Conservation (phyloP, 2,888 invertebrate genomes). For the Petrolisthes manimaculis region DNA sequence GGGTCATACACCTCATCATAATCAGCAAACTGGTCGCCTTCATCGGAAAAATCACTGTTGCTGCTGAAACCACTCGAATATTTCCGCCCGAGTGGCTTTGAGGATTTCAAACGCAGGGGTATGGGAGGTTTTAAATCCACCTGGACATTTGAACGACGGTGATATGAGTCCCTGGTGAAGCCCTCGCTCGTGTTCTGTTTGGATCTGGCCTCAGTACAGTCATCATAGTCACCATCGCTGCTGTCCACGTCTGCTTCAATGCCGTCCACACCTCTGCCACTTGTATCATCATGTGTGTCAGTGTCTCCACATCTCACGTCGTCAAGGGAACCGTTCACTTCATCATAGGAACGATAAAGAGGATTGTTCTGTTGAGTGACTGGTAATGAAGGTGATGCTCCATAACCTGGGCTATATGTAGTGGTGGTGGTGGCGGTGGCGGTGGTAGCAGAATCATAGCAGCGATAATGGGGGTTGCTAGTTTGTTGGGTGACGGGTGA, state of each 20-base stretch:
- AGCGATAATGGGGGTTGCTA: no score
- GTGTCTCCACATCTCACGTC: slow-evolving; percentile 43
- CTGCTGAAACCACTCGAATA: slow-evolving; percentile 64
- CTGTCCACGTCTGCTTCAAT: slow-evolving; percentile 42
- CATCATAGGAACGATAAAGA: slow-evolving; percentile 63
- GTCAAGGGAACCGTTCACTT: slow-evolving; percentile 56
- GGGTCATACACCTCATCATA: slow-evolving; percentile 54
- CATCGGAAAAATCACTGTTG: slow-evolving; percentile 58
- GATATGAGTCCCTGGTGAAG: neutral
- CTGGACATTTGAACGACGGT: slow-evolving; percentile 16
- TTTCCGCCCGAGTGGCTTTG: slow-evolving; percentile 43
- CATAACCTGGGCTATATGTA: slow-evolving; percentile 23
- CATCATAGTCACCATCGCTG: slow-evolving; percentile 28
- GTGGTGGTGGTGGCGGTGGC: neutral
- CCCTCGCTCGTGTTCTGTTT: neutral
- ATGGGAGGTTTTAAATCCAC: slow-evolving; percentile 12
- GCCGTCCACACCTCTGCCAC: slow-evolving; percentile 34
- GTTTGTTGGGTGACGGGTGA: neutral
- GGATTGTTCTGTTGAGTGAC: slow-evolving; percentile 52
- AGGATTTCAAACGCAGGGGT: neutral
- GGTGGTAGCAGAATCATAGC: neutral
- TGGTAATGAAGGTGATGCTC: slow-evolving; percentile 14
- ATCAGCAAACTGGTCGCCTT: slow-evolving; percentile 53
- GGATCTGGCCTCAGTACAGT: neutral
- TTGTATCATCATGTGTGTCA: slow-evolving; percentile 41